Evolutionary conservation across 2,888 invertebrate species (phyloP).

Genomic region (Drosophila yooni): DNA sequence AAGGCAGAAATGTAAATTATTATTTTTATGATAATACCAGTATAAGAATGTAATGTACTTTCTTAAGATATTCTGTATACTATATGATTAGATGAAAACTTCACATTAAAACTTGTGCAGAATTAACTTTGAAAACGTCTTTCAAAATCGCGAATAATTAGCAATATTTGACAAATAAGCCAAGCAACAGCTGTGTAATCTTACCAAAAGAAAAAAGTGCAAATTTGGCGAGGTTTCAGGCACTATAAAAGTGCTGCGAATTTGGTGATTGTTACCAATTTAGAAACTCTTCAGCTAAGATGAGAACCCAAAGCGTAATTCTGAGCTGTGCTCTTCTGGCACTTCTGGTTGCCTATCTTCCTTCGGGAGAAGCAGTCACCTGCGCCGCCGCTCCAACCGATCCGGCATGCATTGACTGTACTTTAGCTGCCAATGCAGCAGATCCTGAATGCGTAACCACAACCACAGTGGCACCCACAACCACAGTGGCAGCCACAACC

Average conservation of each 20-base stretch:
- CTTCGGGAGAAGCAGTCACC: constrained; percentile 15
- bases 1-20: background rate
- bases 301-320: background rate
- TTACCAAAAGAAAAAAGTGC: background rate
- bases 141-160: background rate
- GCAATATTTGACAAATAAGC: constrained; percentile 3
- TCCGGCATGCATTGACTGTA: constrained; percentile 17
- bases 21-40: background rate
- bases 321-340: constrained; percentile 26
- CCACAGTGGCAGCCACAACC: background rate
- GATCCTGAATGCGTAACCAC: constrained; percentile 12
- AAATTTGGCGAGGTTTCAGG: too few relatives aligned
- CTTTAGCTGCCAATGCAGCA: background rate
- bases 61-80: background rate
- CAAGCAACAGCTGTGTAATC: constrained; percentile 22
- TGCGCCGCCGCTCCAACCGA: constrained; percentile 11
- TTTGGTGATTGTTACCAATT: constrained; percentile 7
- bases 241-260: constrained; percentile 14
- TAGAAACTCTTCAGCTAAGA: background rate
- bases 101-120: background rate
- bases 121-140: background rate
- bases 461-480: background rate
- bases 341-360: constrained; percentile 11
- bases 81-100: background rate
- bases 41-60: background rate